Base-by-base conservation (phyloP, 1,140 invertebrate species). In the Halotydeus destructor region DNA sequence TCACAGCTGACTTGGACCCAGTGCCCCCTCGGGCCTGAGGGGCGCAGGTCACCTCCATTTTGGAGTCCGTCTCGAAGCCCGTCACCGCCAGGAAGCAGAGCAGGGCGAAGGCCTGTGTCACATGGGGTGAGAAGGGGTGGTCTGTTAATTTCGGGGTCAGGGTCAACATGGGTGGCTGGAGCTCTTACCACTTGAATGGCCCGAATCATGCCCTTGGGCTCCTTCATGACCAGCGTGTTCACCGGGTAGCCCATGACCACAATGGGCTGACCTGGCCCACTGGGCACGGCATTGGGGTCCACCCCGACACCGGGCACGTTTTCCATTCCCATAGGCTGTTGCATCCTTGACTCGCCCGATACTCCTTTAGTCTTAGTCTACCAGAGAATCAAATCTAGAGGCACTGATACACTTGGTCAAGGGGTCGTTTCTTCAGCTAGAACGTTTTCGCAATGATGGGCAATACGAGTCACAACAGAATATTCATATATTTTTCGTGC, bases 141-240 rank as follows among this genome's bases (percentile, higher is more conserved):
- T 4, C 18, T 40, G 6, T 22, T 4, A 12, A 41, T 26, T 37
- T 22, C 14, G 46, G 41, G 33, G 36, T n/a, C 27, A 32, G 19
- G 41, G 16, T 30, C 18, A 50, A 25, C 38, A 38, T 23, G 44
- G 24, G 12, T 19, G 22, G 16, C 22, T 33, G 8, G 45, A 39
- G 50, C 25, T 56, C 55, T 55, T 55, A 63, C 67, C 53, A 69
- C 64, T 58, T 71, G 67, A 34, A 71, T 51, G 38, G 69, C 55
- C 48, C 68, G 57, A 55, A 71, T 69, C 43, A 71, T 66, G 14
- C 69, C 69, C 44, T 67, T 52, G 12, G 69, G 69, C 50, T 71
- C 69, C 43, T 52, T 52, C 48, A 66, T 62, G 21, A 62, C 63
- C 23, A 58, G 54, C 5, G 64, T 55, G 50, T 67, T 68, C n/a